Evolutionary conservation across 2,113 vertebrate species (phyloP).

Genomic region (Vidua macroura): DNA sequence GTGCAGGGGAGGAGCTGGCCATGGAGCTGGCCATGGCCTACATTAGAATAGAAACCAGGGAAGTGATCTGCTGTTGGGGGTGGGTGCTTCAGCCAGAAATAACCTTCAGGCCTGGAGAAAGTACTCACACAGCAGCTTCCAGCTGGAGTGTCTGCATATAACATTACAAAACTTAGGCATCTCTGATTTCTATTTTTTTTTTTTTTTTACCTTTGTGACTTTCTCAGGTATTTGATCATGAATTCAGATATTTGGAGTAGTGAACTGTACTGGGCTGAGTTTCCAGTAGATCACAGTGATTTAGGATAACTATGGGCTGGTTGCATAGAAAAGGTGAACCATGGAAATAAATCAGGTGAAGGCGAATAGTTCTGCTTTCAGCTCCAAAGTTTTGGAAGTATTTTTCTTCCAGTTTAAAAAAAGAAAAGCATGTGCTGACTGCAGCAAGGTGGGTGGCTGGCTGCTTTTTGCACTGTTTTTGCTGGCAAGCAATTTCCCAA

Average conservation of each 20-base stretch:
- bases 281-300: background rate
- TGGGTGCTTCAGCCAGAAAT: slow-evolving; percentile 5
- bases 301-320: background rate
- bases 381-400: background rate
- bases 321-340: background rate
- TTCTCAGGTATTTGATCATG: background rate
- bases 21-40: background rate
- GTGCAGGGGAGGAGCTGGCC: background rate
- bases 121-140: background rate
- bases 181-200: background rate
- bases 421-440: background rate
- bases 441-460: background rate
- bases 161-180: background rate
- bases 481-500: background rate
- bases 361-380: background rate
- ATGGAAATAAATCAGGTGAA: background rate
- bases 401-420: background rate
- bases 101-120: background rate
- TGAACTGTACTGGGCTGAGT: background rate
- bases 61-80: background rate
- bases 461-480: background rate
- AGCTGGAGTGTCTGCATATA: background rate
- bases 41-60: background rate
- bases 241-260: background rate
- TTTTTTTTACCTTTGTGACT: background rate